phyloP scores from a whole-genome alignment of 2,113 vertebrate species.

The Carollia perspicillata region DNA sequence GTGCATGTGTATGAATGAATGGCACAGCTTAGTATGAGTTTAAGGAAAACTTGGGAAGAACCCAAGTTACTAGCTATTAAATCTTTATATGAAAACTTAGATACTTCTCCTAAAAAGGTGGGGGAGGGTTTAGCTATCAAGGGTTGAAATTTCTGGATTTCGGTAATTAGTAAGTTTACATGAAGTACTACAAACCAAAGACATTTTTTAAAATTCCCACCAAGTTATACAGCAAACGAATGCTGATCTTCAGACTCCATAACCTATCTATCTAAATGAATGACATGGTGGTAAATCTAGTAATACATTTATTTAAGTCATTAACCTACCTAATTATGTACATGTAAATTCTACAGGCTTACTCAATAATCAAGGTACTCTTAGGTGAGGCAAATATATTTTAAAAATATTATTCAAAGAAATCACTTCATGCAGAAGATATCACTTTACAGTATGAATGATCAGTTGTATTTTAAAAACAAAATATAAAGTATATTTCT shows the following conservation, averaged over 20 bases:
- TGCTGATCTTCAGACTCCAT: neutral
- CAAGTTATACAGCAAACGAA: neutral
- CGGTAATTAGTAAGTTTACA: neutral
- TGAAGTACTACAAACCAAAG: neutral
- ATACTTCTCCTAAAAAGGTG: neutral
- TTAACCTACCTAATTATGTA: neutral
- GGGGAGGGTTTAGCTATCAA: neutral
- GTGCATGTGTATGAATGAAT: too few species aligned
- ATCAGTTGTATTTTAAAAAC: neutral
- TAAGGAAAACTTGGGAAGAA: constrained; percentile 7
- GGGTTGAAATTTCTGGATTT: neutral
- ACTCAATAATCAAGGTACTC: constrained; percentile 15
- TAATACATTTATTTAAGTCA: neutral
- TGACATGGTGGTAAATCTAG: neutral
- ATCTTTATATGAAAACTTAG: neutral
- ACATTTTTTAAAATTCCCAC: neutral
- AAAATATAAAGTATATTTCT: too few species aligned
- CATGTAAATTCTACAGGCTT: neutral
- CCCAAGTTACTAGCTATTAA: neutral
- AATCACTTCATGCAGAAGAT: constrained; percentile 45
- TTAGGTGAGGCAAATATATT: neutral
- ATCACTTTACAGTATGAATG: neutral
- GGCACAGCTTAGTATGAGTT: neutral
- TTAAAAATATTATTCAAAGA: neutral
- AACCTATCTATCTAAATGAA: neutral